A percentile compares a stretch with the other conserved stretches of the same genome.
Evolutionary conservation across 2,113 vertebrate species (phyloP).

Genomic region (Poecile atricapillus): DNA sequence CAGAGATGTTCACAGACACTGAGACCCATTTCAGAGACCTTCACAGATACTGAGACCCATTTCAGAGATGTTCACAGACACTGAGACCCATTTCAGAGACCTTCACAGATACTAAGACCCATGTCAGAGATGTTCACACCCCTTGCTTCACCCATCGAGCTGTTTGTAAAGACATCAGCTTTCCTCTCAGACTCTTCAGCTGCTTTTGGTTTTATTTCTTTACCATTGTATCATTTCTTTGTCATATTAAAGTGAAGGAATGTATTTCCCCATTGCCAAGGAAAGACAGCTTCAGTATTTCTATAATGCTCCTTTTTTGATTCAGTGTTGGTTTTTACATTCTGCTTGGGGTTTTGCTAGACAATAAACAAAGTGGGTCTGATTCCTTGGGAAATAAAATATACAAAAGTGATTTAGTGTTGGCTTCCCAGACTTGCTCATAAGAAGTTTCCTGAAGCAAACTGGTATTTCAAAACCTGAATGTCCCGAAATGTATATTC

Average conservation of each 20-base stretch:
- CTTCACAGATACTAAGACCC: too few species aligned
- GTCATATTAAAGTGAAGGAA: not conserved
- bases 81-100: not conserved
- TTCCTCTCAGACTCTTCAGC: not conserved
- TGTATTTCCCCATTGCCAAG: not conserved
- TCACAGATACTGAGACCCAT: too few species aligned
- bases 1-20: not conserved
- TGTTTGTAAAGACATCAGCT: not conserved
- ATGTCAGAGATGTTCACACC: not conserved
- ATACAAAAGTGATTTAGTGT: not conserved
- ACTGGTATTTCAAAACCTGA: not conserved
- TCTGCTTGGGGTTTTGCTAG: not conserved
- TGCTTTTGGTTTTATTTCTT: not conserved
- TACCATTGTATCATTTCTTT: not conserved
- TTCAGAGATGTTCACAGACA: not conserved
- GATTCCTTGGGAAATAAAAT: conserved; percentile 43
- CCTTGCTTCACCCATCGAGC: not conserved
- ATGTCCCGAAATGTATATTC: not conserved
- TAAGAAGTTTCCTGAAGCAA: conserved; percentile 20
- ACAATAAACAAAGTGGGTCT: conserved; percentile 4
- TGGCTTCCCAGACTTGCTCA: not conserved
- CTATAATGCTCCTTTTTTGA: not conserved
- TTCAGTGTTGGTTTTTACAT: not conserved
- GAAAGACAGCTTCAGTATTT: not conserved
- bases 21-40: too few species aligned